Conservation (phyloP, 92 coral and sea anemone species). For the Galaxea fascicularis region DNA sequence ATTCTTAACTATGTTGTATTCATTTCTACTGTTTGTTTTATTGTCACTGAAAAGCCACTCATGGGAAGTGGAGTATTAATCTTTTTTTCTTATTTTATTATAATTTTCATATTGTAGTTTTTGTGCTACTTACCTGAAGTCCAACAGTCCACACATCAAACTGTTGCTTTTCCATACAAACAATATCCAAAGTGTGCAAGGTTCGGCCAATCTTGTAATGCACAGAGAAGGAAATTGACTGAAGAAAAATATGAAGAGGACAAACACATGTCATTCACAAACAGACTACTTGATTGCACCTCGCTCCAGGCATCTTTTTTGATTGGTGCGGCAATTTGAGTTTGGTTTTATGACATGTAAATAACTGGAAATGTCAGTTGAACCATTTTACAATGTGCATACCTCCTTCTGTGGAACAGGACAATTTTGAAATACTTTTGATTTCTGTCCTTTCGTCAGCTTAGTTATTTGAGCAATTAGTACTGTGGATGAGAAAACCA, state of each 20-base stretch:
- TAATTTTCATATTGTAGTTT: too few relatives aligned
- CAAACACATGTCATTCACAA: too few relatives aligned
- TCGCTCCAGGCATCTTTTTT: too few relatives aligned
- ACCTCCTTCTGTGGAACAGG: conserved; percentile 91
- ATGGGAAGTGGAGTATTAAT: too few relatives aligned
- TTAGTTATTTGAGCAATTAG: conserved; percentile 79
- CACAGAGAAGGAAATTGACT: conserved; percentile 93
- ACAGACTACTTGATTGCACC: too few relatives aligned
- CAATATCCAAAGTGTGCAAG: conserved; percentile 77
- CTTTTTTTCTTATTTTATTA: too few relatives aligned
- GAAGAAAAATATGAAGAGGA: neutral
- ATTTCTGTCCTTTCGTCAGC: conserved; percentile 85
- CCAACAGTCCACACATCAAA: conserved; percentile 92
- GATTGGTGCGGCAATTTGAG: too few relatives aligned
- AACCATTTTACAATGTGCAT: neutral
- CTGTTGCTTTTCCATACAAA: conserved; percentile 83
- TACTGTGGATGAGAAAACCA: conserved; percentile 51
- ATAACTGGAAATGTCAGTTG: too few relatives aligned
- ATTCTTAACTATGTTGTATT: too few relatives aligned
- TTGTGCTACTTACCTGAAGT: conserved; percentile 60
- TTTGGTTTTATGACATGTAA: too few relatives aligned
- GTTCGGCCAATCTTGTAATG: conserved; percentile 75
- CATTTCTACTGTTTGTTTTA: too few relatives aligned
- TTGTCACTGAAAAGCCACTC: too few relatives aligned
- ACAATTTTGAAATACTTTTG: conserved; percentile 80